Conservation (phyloP, 2,113 vertebrate species). For the Chlamydotis undulata region DNA sequence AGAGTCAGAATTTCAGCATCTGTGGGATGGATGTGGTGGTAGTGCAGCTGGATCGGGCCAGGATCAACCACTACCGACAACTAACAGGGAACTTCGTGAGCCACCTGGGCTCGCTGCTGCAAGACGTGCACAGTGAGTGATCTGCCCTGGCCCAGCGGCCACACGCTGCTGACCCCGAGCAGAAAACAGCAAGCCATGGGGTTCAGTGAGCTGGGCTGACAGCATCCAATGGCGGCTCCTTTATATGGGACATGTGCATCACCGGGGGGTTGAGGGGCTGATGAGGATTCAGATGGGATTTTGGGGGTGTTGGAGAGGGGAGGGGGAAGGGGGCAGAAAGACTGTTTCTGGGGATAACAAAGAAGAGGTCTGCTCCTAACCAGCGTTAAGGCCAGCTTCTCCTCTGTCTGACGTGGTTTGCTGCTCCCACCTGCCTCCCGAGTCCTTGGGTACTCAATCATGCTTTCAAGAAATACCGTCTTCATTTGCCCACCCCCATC, state of each 20-base stretch:
- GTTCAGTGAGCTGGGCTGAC: rapidly evolving
- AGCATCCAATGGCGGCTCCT: rapidly evolving
- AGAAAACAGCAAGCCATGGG: not conserved
- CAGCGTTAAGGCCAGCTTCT: not conserved
- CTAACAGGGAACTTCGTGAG: rapidly evolving
- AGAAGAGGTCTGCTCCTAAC: not conserved
- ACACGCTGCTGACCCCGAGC: rapidly evolving
- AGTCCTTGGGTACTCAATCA: not conserved
- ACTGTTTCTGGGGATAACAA: not conserved
- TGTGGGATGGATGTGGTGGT: rapidly evolving
- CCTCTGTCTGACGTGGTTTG: not conserved
- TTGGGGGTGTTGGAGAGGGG: not conserved
- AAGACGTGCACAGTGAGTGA: rapidly evolving
- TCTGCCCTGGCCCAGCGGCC: rapidly evolving
- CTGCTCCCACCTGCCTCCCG: not conserved
- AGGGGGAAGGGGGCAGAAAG: not conserved
- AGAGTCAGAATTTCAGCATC: rapidly evolving
- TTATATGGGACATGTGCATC: rapidly evolving
- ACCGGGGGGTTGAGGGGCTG: not conserved
- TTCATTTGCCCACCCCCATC: not conserved
- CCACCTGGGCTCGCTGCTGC: rapidly evolving
- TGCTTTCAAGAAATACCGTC: rapidly evolving
- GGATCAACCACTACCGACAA: rapidly evolving
- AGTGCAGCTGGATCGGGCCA: not conserved
- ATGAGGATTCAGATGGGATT: not conserved